Base-by-base conservation (phyloP, 2,888 invertebrate genomes). In the Capitulum mitella region DNA sequence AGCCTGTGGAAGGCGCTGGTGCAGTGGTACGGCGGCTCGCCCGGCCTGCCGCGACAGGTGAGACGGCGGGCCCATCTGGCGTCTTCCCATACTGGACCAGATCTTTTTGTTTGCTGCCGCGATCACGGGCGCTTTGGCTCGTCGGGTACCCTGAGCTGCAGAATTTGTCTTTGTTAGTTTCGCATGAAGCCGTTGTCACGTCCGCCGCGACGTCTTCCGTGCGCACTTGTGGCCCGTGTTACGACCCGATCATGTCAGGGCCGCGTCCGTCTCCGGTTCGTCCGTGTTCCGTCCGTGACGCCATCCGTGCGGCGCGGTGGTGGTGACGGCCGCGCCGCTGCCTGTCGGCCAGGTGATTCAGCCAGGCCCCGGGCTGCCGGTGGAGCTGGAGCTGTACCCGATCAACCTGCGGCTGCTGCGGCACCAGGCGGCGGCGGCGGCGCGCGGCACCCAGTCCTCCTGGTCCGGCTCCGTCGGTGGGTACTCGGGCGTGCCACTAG, bases 311-410 rank as follows among this genome's bases (percentile, higher is more conserved):
- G n/a, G 54, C n/a, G 54, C 10, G 54, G 54, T 16, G 26, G 6
- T 5, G 6, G 43, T 43, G 43, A 43, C 43, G 6, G 43, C 43
- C 43, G 58, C 2, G 37, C 37, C 22, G 1, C 1, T 37, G 37
- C 77, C 78, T n/a, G n/a, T n/a, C n/a, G n/a, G 81, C 26, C 80
- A 88, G 90, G 91, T 93, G n/a, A 92, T 93, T 80, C 86, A 90
- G 81, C 91, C 92, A 0, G 89, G 89, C 0, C 89, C 89, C 83
- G 89, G 90, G 0, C 82, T 85, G 0, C 90, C 91, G 70, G 90
- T 93, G 0, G 94, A 95, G 83, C 85, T 96, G 77, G 96, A 96
- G 84, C 85, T 95, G 54, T 94, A 94, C 85, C 95, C 95, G 0
- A 85, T 94, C 58, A 92, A 91, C 83, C 85, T 95, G 81, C 89